These are phyloP conservation scores for Cacatua alba DNA, from an alignment of 2,113 vertebrate species.

Conservation along the genomic window DNA sequence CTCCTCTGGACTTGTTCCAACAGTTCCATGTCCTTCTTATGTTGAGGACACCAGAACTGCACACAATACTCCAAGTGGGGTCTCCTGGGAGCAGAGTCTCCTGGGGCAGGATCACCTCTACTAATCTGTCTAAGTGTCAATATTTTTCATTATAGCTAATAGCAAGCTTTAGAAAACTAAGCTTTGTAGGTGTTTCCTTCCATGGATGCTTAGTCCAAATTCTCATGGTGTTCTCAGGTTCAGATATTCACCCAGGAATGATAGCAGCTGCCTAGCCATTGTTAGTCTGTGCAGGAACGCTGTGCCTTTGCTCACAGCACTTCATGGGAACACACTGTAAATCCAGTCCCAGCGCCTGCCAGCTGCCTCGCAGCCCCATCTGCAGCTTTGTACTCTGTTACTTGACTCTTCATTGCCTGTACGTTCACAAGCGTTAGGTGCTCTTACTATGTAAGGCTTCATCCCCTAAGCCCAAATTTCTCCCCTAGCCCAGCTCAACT, in stretches of 20 bases:
- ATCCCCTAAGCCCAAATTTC: not conserved
- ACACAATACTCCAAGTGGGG: not conserved
- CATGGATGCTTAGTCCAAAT: not conserved
- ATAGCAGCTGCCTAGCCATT: not conserved
- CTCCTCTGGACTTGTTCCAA: not conserved
- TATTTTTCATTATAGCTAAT: not conserved
- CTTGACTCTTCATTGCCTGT: not conserved
- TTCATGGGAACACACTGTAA: rapidly evolving
- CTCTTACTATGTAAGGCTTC: not conserved
- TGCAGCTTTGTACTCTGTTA: not conserved
- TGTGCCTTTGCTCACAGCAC: rapidly evolving
- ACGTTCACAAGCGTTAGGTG: not conserved
- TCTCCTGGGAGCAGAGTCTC: not conserved
- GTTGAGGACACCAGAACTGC: not conserved
- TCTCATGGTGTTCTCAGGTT: not conserved
- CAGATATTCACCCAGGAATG: not conserved
- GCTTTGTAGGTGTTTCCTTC: not conserved
- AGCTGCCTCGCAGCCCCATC: not conserved
- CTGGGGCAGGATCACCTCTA: not conserved
- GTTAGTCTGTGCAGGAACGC: not conserved
- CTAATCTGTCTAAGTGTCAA: not conserved
- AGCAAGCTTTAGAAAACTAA: not conserved
- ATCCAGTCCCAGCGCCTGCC: not conserved
- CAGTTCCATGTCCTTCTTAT: not conserved
- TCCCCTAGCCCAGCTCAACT: not conserved